phyloP scores from a whole-genome alignment of 2,888 invertebrate species.

The Trichopoda pennipes region DNA sequence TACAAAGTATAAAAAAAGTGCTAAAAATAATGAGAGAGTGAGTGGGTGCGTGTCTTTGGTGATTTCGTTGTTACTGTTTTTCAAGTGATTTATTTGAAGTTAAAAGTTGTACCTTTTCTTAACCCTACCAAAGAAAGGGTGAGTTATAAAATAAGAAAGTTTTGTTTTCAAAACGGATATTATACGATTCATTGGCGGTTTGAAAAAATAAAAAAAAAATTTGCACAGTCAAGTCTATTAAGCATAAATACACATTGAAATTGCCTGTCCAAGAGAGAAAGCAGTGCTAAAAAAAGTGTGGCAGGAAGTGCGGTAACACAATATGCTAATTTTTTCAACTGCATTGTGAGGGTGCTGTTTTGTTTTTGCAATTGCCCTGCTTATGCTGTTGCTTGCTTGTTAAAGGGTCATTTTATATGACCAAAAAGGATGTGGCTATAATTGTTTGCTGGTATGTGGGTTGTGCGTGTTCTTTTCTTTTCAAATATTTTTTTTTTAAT shows the following conservation, averaged over 20 bases:
- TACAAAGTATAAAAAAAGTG: constrained; percentile 9
- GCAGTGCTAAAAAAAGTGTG: constrained; percentile 69
- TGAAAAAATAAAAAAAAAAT: constrained; percentile 36
- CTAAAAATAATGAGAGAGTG: constrained; percentile 38
- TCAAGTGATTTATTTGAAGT: constrained; percentile 58
- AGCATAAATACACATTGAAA: constrained; percentile 14
- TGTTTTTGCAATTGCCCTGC: constrained; percentile 12
- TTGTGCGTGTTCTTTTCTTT: constrained; percentile 58
- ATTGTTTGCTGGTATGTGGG: constrained; percentile 59
- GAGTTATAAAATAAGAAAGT: constrained; percentile 58
- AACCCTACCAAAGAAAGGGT: constrained; percentile 39
- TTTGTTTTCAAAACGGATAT: constrained; percentile 70
- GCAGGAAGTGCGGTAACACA: constrained; percentile 80
- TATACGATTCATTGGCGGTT: constrained; percentile 71
- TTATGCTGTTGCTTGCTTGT: constrained; percentile 51
- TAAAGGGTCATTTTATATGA: constrained; percentile 54
- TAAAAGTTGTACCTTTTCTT: constrained; percentile 56
- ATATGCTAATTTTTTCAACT: constrained; percentile 69
- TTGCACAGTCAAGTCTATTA: constrained; percentile 50
- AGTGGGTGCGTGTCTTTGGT: constrained; percentile 64
- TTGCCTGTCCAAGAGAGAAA: neutral
- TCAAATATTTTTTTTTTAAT: neutral
- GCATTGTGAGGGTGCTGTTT: constrained; percentile 68
- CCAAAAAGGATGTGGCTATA: constrained; percentile 62
- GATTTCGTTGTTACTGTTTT: constrained; percentile 24